Evolutionary conservation across 2,797 vertebrate genomes (phyloP).

Genomic region (Oreochromis grahami): DNA sequence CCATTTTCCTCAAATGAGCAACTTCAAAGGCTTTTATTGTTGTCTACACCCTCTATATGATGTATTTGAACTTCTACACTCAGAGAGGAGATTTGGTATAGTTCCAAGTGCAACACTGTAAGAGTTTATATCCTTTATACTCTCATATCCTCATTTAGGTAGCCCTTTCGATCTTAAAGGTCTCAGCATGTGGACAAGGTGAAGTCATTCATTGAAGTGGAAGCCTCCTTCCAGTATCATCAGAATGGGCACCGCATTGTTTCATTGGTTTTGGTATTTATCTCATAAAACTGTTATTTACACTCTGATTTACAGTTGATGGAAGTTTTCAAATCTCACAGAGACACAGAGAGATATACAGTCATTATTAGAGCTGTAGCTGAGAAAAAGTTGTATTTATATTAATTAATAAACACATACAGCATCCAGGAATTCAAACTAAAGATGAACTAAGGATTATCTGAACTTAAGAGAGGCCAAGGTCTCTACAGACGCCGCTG

Average conservation of each 20-base stretch:
- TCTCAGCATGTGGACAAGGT: neutral
- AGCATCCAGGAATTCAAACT: too few relatives aligned
- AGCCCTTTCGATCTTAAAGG: neutral
- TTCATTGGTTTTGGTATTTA: neutral
- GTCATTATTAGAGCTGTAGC: neutral
- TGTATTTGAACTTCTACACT: neutral
- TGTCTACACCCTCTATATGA: neutral
- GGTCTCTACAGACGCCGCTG: too few relatives aligned
- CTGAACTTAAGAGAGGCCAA: too few relatives aligned
- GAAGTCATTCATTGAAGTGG: neutral
- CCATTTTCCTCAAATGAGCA: neutral
- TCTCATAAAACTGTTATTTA: neutral
- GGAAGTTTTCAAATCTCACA: neutral
- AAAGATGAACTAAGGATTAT: too few relatives aligned
- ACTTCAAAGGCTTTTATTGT: neutral
- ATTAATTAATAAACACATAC: neutral
- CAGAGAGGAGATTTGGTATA: neutral
- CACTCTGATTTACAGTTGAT: neutral
- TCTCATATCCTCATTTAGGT: neutral
- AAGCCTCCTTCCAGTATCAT: neutral
- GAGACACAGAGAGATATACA: neutral
- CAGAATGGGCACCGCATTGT: neutral
- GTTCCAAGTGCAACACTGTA: neutral
- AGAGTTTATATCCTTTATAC: neutral
- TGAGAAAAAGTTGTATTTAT: neutral